Conservation (phyloP, 2,888 invertebrate genomes). For the Sturmia bella region DNA sequence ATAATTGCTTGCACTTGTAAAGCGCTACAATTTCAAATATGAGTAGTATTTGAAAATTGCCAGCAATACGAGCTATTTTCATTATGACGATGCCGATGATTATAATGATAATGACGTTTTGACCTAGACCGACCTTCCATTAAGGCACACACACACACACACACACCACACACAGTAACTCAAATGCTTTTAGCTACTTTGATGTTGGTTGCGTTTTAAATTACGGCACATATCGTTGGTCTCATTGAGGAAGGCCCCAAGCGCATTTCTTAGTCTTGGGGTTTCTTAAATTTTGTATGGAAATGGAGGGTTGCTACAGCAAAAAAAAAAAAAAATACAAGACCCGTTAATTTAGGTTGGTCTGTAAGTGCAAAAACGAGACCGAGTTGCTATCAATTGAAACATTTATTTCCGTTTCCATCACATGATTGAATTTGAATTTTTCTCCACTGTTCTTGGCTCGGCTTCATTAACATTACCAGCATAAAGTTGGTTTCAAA, state of each 20-base stretch:
- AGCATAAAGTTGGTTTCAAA: conserved; percentile 2
- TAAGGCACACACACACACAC: conserved; percentile 33
- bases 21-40: conserved; percentile 61
- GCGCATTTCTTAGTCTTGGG: conserved; percentile 20
- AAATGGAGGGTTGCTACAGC: no score
- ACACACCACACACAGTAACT: conserved; percentile 17
- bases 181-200: conserved; percentile 17
- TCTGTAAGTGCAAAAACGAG: no score
- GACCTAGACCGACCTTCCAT: conserved; percentile 67
- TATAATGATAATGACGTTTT: conserved; percentile 42
- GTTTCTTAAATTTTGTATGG: neutral
- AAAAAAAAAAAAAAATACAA: no score
- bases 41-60: conserved; percentile 60
- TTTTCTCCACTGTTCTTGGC: conserved; percentile 7
- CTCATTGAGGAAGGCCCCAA: no score
- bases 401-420: no score
- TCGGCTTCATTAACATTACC: conserved; percentile 8
- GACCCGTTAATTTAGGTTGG: no score
- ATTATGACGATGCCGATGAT: conserved; percentile 15
- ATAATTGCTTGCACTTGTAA: conserved; percentile 8
- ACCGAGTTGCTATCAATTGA: no score
- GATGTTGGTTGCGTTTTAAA: conserved; percentile 15
- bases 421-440: no score
- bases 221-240: no score
- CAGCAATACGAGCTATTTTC: conserved; percentile 61